Percentiles rank a stretch among this genome's conserved stretches.
Conservation (phyloP, 1,140 invertebrate species). For the Steinernema khuongi region DNA sequence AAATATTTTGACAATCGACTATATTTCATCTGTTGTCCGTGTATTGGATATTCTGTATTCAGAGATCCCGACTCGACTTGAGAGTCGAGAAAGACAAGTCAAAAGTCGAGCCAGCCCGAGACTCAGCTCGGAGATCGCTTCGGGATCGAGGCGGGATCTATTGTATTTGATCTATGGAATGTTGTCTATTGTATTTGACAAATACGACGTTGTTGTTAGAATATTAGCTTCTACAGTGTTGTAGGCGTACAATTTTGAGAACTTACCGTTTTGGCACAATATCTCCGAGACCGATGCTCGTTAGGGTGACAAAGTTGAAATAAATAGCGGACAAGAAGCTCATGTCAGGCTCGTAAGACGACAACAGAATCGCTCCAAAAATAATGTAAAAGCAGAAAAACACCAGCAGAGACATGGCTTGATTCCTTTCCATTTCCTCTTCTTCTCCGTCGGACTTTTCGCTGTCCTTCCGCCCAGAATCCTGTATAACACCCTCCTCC, state of each 20-base stretch:
- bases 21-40: no score
- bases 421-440: slow-evolving; percentile 23
- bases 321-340: not conserved
- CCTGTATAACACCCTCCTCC: slow-evolving; percentile 20
- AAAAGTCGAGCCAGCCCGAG: no score
- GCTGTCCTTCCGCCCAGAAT: not conserved
- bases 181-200: no score
- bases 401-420: slow-evolving; percentile 27
- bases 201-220: not conserved
- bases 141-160: no score
- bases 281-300: not conserved
- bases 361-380: not conserved
- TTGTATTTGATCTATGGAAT: no score
- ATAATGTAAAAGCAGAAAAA: slow-evolving; percentile 32
- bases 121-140: no score
- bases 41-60: no score
- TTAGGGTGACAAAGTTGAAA: slow-evolving; percentile 19
- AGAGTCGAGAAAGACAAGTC: no score
- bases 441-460: slow-evolving; percentile 20
- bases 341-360: not conserved
- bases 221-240: not conserved
- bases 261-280: not conserved
- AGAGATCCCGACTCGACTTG: no score
- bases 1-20: no score
- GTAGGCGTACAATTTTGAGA: not conserved